Evolutionary conservation across 2,797 vertebrate genomes (phyloP), one percentile per base, ranked within the genome.

Genomic region (Alfaro cultratus): DNA sequence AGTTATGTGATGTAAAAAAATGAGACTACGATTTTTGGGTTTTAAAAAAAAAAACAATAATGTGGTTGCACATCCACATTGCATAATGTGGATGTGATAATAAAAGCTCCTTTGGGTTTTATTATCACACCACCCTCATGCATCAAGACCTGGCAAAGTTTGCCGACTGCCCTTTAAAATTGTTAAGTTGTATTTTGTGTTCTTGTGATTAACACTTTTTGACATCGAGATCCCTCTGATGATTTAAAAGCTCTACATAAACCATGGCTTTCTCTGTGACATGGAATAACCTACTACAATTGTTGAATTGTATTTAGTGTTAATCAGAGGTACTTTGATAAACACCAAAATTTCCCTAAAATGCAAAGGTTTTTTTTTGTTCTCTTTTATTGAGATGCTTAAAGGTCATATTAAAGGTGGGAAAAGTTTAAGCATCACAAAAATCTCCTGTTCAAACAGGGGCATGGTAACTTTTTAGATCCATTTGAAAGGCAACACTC

Each of bases 401-500:
- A 71, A 46, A 46, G 26, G 68, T 71, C 13, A 29, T 15, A 45
- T 71, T 71, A 71, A 29, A 29, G 26, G 41, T 29, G 12, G 12
- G 5, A 16, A 45, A 71, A 4, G 23, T 12, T 46, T 71, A 29
- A 16, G n/a, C 68, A 29, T 45, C 68, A 46, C 41, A 29, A 71
- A 45, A 71, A 71, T n/a, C 26, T 71, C 41, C 26, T 13, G 9
- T 16, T 45, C 13, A 46, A 16, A 45, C 13, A 8, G 26, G n/a
- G 41, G 13, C 2, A 11, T 46, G 13, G 41, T 71, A 71, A 29
- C 68, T 29, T 46, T 46, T 45, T 45, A 29, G 23, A 71, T 71
- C 41, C 12, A 46, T 71, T 71, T 53, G 9, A 53, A 23, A 45
- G 72, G 73, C 77, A n/a, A 78, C 45, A 26, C 67, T 64, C 46